Evolutionary conservation across 2,797 vertebrate species (phyloP).

Genomic region (Rhinella marina): DNA sequence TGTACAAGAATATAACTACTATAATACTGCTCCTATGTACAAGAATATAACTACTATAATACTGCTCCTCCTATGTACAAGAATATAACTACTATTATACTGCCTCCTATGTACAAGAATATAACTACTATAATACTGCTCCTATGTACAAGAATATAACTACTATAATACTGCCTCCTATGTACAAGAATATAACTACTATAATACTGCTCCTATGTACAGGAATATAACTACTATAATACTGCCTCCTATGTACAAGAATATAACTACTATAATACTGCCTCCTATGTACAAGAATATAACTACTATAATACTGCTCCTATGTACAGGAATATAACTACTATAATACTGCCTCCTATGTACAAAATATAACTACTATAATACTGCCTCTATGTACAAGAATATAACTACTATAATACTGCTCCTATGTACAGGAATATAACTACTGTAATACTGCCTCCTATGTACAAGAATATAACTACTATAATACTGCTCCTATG

Average conservation of each 20-base stretch:
- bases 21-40: constrained; percentile 6
- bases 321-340: constrained; percentile 5
- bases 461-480: constrained; percentile 7
- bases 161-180: too few relatives aligned
- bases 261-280: constrained; percentile 6
- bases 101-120: too few relatives aligned
- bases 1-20: constrained; percentile 8
- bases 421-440: constrained; percentile 1
- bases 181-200: too few relatives aligned
- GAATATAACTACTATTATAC: not conserved
- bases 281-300: constrained; percentile 6
- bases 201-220: too few relatives aligned
- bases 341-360: not conserved
- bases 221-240: not conserved
- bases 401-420: constrained; percentile 10
- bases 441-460: not conserved
- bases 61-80: not conserved
- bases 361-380: constrained; percentile 7
- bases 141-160: too few relatives aligned
- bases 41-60: not conserved
- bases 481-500: not conserved
- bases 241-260: not conserved
- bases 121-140: too few relatives aligned
- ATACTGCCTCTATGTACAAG: not conserved
- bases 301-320: constrained; percentile 4